Conservation (phyloP, 2,888 invertebrate genomes). For the Sabatieria punctata region DNA sequence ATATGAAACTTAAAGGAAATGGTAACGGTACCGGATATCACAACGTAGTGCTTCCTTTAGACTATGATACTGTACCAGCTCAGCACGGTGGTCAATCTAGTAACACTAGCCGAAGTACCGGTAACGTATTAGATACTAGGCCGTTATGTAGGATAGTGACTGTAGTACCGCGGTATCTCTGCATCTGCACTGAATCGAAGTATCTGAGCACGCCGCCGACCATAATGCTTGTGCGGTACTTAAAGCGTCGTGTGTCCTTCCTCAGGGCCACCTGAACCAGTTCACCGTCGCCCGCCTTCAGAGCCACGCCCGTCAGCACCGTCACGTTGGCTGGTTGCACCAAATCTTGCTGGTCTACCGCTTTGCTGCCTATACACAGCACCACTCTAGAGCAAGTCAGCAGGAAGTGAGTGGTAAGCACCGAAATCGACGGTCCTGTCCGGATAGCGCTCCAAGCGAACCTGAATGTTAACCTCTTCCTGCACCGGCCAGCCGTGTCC, state of each 20-base stretch:
- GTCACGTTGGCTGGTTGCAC: slow-evolving; percentile 29
- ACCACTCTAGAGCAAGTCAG: slow-evolving; percentile 2
- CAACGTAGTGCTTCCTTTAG: no score
- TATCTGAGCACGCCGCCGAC: slow-evolving; percentile 28
- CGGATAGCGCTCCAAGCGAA: slow-evolving; percentile 27
- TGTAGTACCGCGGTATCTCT: slow-evolving; percentile 21
- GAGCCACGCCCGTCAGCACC: slow-evolving; percentile 27
- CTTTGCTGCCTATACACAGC: not conserved
- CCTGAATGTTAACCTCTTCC: slow-evolving; percentile 24
- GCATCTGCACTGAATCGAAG: slow-evolving; percentile 28
- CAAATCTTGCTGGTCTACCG: slow-evolving; percentile 21
- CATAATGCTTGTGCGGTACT: slow-evolving; percentile 24
- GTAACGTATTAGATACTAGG: no score
- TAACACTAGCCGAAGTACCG: no score
- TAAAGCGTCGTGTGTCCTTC: slow-evolving; percentile 26
- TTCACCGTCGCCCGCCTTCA: slow-evolving; percentile 26
- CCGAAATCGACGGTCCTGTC: slow-evolving; percentile 28
- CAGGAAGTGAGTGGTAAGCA: no score
- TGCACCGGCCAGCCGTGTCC: no score
- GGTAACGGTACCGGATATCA: no score
- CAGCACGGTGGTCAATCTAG: no score
- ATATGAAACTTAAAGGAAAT: no score
- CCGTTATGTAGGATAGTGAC: not conserved
- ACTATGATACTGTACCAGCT: no score
- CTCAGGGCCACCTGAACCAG: slow-evolving; percentile 16